Base-by-base conservation (phyloP, 1,140 invertebrate species). In the Palaemon carinicauda region DNA sequence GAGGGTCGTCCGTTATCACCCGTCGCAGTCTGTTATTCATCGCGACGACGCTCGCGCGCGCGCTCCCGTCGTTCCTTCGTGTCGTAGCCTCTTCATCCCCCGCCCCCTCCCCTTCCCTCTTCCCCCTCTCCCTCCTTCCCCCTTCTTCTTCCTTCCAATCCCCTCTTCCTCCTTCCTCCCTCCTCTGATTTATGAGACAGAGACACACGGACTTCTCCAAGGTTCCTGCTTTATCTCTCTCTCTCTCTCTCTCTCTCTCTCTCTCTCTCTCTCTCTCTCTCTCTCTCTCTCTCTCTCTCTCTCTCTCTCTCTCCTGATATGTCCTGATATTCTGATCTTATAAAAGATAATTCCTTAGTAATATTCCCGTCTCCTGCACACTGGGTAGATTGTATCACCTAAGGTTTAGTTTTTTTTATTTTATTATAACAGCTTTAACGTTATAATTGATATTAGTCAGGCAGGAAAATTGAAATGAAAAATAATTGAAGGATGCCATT, bases 21-120 rank as follows among this genome's bases (percentile, higher is more conserved):
- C 54, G 29, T 80, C 78, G 27, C 65, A 52, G 78, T 80, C 78
- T 80, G 78, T 80, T 80, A 80, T 80, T 80, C 78, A 80, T 80
- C 78, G 52, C 12, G 54, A 41, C 41, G 41, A 41, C 1, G 41
- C 41, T 5, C 41, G 41, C 41, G 41, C 41, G 41, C 41, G 41
- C 41, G 41, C 3, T 41, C 41, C 5, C 3, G 52, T 41, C 41
- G 0, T n/a, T 29, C 53, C 53, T 31, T 41, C 14, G 54, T 19
- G 53, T 77, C 56, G 78, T 31, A 60, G 27, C 53, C 24, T 33
- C 29, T 5, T 29, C 56, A 29, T 56, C 56, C 78, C 60, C 78
- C 78, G 31, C 21, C 78, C n/a, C 33, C 78, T 54, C 31, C 51
- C 17, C 17, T 9, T 31, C 27, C 24, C 24, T 17, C 21, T 27